Evolutionary conservation across 2,888 invertebrate species (phyloP), one percentile per base, ranked within the genome.

Genomic region (Meloe dianella): DNA sequence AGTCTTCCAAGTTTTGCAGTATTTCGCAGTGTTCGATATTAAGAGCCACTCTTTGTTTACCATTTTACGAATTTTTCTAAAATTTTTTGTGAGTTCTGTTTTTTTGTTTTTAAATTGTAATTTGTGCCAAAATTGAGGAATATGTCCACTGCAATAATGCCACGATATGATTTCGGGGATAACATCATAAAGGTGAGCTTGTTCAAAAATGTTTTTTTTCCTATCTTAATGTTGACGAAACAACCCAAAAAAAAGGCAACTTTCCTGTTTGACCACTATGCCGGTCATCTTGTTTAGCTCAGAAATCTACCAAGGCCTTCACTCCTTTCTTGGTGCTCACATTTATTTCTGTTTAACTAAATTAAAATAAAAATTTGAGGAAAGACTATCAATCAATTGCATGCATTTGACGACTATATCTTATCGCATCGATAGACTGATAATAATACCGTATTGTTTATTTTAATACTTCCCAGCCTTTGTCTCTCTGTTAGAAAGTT

Each of bases 71-170:
- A 24, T 65, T 47, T 66, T 51, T 30, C 35, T 32, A 60, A 68
- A 65, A 69, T 70, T 69, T 56, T 20, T 63, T 71, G 64, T 57
- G 62, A 65, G 61, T 57, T 54, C 9, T 47, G 17, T 47, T 64
- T 2, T 27, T 65, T 65, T 70, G n/a, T 71, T 70, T 65, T 66
- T 67, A 66, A 65, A 69, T 73, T 77, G 77, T 74, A 71, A 58
- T 72, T 76, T 73, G 75, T 70, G 64, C 68, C 64, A 66, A 69
- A 74, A 66, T 64, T 68, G 62, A 72, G 74, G 85, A 88, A 84
- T 82, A 92, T 91, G 92, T 91, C 91, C 85, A 90, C 92, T 78
- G 91, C 91, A 84, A 90, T 91, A 85, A 91, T 91, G 91, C 89
- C 89, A 85, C 89, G 88, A 87, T 91, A 90, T 86, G 91, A 91